Evolutionary conservation across 1,140 invertebrate species (phyloP), one percentile per base, ranked within the genome.

Genomic region (Rhagoletis zephyria): DNA sequence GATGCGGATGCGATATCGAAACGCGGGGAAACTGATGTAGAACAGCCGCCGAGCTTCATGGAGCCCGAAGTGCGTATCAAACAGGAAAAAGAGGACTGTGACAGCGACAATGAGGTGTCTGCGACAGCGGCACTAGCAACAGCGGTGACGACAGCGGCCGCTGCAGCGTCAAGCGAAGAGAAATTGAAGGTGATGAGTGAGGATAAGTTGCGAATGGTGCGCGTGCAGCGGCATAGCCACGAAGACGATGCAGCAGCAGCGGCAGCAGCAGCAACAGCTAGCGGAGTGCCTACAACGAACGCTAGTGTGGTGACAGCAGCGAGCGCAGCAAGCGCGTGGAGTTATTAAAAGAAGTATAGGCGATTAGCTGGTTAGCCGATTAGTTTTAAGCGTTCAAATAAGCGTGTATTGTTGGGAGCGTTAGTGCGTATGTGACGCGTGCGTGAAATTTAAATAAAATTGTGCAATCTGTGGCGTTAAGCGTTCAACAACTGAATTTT

Each of bases 21-120:
- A 92, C n/a, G 94, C 94, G 98, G 98, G 0, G 85, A 77, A 89
- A 96, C 96, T n/a, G 97, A 97, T 16, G 97, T 94, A 59, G 93
- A 93, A 1, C 93, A 93, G 40, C 89, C 87, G 89, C 91, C 91
- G 87, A 77, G 90, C 14, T 91, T 91, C 87, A 90, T 92, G 90
- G 91, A 92, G 87, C 91, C 91, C 0, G 91, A 92, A 87, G 91
- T 92, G 87, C 89, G 86, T 85, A 92, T 92, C 56, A 92, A 92
- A 56, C 91, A 92, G 88, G 91, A 92, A 88, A 90, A 92, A 59
- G 89, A 92, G 14, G 90, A 92, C 60, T 90, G 92, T 0, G 91
- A 92, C 60, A 87, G 70, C 77, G 88, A 89, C 67, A 45, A 3
- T 2, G 85, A 85, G n/a, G 30, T 40, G 30, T 40, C 16, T 14